Percentiles rank a stretch among this genome's conserved stretches.
These are phyloP conservation scores for Discoglossus pictus DNA, from an alignment of 2,797 vertebrate genomes.

Conservation along the genomic window DNA sequence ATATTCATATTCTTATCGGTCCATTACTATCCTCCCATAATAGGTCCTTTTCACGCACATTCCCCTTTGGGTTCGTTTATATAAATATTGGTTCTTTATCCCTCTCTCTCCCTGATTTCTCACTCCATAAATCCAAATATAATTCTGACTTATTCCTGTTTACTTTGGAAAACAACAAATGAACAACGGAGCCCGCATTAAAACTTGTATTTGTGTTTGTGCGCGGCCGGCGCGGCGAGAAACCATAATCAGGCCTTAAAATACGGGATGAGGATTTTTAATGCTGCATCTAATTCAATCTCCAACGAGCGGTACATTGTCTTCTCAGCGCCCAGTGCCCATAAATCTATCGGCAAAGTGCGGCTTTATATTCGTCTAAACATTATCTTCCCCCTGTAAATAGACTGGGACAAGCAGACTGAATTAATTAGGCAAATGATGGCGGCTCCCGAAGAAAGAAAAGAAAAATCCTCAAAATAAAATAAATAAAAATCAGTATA, in stretches of 20 bases:
- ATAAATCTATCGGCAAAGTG: conserved; percentile 10
- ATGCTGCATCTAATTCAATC: conserved; percentile 14
- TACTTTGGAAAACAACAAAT: too few relatives aligned
- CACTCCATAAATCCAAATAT: too few relatives aligned
- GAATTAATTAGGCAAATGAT: conserved; percentile 42
- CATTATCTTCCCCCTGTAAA: conserved; percentile 1
- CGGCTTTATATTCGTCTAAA: background rate
- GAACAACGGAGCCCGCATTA: too few relatives aligned
- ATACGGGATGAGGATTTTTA: background rate
- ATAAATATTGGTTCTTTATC: too few relatives aligned
- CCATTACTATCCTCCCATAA: too few relatives aligned
- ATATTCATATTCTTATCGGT: too few relatives aligned
- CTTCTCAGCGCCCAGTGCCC: background rate
- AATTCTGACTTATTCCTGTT: too few relatives aligned
- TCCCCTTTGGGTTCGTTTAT: too few relatives aligned
- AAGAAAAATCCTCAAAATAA: background rate
- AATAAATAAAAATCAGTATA: background rate
- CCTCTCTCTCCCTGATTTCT: too few relatives aligned
- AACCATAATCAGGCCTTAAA: conserved; percentile 2
- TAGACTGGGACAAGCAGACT: background rate
- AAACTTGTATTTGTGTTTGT: too few relatives aligned
- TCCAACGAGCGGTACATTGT: conserved; percentile 17
- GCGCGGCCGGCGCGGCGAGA: background rate
- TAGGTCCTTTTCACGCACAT: too few relatives aligned
- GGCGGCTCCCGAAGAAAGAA: background rate